These are phyloP conservation scores for Phrynosoma blainvillii DNA, from an alignment of 2,113 vertebrate species.

Conservation along the genomic window DNA sequence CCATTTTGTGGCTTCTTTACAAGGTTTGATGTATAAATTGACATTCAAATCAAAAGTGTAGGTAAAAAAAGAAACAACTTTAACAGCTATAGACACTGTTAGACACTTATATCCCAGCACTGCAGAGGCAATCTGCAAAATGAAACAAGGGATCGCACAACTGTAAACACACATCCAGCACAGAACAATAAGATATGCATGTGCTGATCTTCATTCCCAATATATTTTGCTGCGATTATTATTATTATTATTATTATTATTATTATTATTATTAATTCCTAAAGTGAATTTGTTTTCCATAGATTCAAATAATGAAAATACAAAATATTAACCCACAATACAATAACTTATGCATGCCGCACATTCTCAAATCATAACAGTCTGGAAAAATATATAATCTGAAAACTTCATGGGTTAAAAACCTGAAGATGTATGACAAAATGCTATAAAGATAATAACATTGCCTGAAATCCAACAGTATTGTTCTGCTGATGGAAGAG, in stretches of 20 bases:
- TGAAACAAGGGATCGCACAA: neutral
- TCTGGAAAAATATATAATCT: neutral
- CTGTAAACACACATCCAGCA: neutral
- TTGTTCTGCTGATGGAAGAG: neutral
- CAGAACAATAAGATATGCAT: neutral
- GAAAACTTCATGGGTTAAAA: neutral
- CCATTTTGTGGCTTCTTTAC: neutral
- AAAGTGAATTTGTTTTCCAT: too few species aligned
- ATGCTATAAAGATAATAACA: neutral
- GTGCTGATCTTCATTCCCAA: neutral
- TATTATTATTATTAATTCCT: too few species aligned
- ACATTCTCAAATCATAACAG: neutral
- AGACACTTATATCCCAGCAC: neutral
- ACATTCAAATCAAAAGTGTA: neutral
- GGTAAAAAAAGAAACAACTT: neutral
- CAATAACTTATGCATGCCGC: neutral
- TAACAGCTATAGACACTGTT: neutral
- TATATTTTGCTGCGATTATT: neutral
- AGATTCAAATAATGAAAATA: neutral
- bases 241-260: too few species aligned
- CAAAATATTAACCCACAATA: neutral
- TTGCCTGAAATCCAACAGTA: neutral
- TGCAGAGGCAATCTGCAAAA: too few species aligned
- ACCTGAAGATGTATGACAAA: neutral
- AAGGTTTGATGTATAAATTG: neutral